Conservation (phyloP, 2,888 invertebrate genomes). For the Himalopsyche tibetana region DNA sequence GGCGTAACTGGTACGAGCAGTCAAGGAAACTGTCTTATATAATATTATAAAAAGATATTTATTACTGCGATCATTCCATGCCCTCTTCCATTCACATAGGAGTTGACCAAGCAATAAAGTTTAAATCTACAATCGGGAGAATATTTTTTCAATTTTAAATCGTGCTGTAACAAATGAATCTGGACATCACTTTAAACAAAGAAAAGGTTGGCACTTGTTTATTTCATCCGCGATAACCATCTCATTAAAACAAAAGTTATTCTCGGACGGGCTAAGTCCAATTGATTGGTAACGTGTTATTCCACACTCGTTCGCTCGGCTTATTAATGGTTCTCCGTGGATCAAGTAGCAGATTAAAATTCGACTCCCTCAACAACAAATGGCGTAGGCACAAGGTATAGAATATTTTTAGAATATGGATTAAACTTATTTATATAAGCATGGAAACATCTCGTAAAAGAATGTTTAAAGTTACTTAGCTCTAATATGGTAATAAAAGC, state of each 20-base stretch:
- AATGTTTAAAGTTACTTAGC: no score
- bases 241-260: constrained; percentile 43
- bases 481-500: no score
- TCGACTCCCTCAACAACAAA: constrained; percentile 8
- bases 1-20: no score
- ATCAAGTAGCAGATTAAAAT: constrained; percentile 45
- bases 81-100: no score
- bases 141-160: not conserved
- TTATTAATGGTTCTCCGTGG: constrained; percentile 44
- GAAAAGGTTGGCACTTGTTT: constrained; percentile 44
- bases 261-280: constrained; percentile 48
- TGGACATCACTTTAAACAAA: constrained; percentile 29
- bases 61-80: no score
- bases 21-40: no score
- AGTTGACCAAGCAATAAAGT: no score
- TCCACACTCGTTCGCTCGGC: constrained; percentile 53
- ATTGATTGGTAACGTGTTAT: constrained; percentile 62
- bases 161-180: constrained; percentile 1
- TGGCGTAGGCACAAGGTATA: not conserved
- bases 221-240: constrained; percentile 9
- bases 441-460: no score
- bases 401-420: no score
- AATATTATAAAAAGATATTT: no score
- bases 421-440: no score
- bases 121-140: no score